A percentile compares a stretch with the other conserved stretches of the same genome.
Evolutionary conservation across 2,888 invertebrate species (phyloP).

Genomic region (Drosophila infuscata): DNA sequence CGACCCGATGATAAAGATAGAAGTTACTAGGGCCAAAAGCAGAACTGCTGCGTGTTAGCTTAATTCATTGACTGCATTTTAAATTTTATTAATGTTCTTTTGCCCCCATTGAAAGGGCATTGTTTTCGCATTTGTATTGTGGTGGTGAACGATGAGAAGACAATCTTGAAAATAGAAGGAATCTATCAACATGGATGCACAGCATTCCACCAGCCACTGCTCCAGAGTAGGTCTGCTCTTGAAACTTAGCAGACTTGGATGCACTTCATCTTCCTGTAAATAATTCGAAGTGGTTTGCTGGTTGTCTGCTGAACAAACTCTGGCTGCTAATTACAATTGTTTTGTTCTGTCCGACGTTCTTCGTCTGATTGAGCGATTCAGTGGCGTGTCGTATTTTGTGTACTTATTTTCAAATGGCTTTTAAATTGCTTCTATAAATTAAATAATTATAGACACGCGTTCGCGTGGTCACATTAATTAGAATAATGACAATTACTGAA

Average conservation of each 20-base stretch:
- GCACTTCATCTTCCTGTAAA: background rate
- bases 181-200: background rate
- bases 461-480: conserved; percentile 11
- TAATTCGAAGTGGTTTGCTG: background rate
- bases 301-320: background rate
- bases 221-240: background rate
- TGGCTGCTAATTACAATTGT: background rate
- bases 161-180: background rate
- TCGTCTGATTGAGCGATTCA: background rate
- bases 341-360: background rate
- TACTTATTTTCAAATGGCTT: background rate
- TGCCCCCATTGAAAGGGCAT: background rate
- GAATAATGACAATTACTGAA: background rate
- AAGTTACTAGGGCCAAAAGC: background rate
- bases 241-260: background rate
- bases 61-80: background rate
- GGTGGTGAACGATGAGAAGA: background rate
- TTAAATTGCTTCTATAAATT: conserved; percentile 4
- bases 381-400: background rate
- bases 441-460: conserved; percentile 12
- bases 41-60: background rate
- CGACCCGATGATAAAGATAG: background rate
- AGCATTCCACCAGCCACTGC: background rate
- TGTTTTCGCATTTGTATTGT: background rate
- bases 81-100: background rate